Evolutionary conservation across 2,888 invertebrate species (phyloP).

Genomic region (Zelleria hepariella): DNA sequence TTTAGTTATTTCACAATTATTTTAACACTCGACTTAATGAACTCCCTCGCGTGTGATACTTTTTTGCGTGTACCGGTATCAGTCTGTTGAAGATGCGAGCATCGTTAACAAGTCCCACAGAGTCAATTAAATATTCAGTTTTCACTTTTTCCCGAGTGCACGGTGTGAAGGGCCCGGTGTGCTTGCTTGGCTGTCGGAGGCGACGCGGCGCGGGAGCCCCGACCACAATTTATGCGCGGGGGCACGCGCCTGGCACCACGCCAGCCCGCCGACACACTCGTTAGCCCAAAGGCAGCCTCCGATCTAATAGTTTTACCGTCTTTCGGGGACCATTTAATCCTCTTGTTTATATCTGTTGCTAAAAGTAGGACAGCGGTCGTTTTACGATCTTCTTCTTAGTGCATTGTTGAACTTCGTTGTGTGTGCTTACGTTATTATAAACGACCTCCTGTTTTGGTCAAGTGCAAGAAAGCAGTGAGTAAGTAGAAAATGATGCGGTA

Average conservation of each 20-base stretch:
- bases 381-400: constrained; percentile 17
- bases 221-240: constrained; percentile 47
- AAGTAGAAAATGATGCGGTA: no score
- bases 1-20: no score
- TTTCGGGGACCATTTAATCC: constrained; percentile 39
- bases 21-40: no score
- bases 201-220: constrained; percentile 13
- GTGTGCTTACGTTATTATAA: neutral
- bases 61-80: no score
- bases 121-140: neutral
- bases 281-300: constrained; percentile 44
- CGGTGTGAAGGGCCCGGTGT: constrained; percentile 12
- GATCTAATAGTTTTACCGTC: constrained; percentile 56
- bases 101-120: no score
- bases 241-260: constrained; percentile 32
- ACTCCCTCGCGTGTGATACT: no score
- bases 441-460: neutral
- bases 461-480: neutral
- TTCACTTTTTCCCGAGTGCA: neutral
- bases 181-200: constrained; percentile 13
- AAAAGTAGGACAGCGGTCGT: constrained; percentile 17
- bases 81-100: no score
- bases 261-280: constrained; percentile 46
- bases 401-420: neutral
- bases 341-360: constrained; percentile 42